phyloP scores from a whole-genome alignment of 30 jellyfish, hydroid and myxozoan species.

The Clytia hemisphaerica region DNA sequence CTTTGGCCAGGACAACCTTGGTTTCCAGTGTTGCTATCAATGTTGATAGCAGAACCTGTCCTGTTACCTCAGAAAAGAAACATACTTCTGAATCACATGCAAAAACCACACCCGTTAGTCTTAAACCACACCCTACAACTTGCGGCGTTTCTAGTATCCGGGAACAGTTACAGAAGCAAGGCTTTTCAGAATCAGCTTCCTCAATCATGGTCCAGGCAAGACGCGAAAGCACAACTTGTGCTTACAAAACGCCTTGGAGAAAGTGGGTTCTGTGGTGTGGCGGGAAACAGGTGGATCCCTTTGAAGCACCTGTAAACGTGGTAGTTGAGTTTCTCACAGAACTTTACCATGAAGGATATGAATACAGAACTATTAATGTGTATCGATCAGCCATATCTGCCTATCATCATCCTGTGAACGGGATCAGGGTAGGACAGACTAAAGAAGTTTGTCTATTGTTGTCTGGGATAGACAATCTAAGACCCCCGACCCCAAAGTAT shows the following conservation, averaged over 20 bases:
- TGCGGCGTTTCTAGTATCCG: not conserved
- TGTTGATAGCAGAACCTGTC: not conserved
- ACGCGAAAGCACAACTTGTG: not conserved
- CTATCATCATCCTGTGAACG: not conserved
- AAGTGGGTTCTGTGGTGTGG: constrained; percentile 13
- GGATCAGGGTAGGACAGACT: not conserved
- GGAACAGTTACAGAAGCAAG: not conserved
- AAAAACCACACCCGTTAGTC: not conserved
- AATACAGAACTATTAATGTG: constrained; percentile 10
- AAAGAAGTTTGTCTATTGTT: not conserved
- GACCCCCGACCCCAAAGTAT: too few species aligned
- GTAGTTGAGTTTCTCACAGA: too few species aligned
- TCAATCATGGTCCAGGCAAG: not conserved
- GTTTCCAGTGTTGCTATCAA: not conserved
- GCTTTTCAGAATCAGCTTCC: not conserved
- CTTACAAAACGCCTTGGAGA: constrained; percentile 14
- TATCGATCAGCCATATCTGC: constrained; percentile 5
- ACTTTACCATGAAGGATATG: not conserved
- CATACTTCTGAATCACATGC: not conserved
- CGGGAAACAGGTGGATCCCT: too few species aligned
- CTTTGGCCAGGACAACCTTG: too few species aligned
- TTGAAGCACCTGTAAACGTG: too few species aligned
- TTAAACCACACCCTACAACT: not conserved
- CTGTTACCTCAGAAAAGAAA: not conserved
- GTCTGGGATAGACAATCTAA: constrained; percentile 16